Evolutionary conservation across 2,113 vertebrate genomes (phyloP).

Genomic region (Pseudorasbora parva): DNA sequence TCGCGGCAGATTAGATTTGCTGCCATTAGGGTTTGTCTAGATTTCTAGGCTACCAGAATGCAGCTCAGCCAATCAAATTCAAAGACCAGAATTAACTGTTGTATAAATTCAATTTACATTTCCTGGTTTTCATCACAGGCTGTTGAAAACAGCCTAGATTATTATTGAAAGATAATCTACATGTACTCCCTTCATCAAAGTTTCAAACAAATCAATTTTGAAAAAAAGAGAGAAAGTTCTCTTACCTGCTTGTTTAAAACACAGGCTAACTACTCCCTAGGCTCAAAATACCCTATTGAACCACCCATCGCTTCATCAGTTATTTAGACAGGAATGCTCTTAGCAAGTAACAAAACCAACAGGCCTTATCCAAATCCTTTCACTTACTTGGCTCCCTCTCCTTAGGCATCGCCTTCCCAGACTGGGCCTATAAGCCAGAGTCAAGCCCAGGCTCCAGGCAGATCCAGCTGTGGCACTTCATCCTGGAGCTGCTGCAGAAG

Average conservation of each 20-base stretch:
- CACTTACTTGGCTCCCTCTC: conserved; percentile 55
- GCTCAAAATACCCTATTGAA: conserved; percentile 65
- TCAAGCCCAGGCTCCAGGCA: conserved; percentile 85
- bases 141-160: not conserved
- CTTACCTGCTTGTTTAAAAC: not conserved
- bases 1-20: no score
- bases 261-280: not conserved
- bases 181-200: not conserved
- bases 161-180: not conserved
- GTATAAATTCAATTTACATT: not conserved
- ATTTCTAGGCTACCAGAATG: no score
- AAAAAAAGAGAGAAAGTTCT: not conserved
- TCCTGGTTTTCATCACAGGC: not conserved
- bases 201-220: no score
- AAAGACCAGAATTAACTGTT: not conserved
- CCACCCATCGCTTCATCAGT: conserved; percentile 73
- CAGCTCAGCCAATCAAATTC: not conserved
- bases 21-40: no score
- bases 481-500: conserved; percentile 90
- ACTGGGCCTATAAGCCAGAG: conserved; percentile 94
- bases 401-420: conserved; percentile 89
- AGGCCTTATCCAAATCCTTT: conserved; percentile 62
- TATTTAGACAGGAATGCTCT: conserved; percentile 65
- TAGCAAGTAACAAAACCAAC: conserved; percentile 64
- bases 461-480: conserved; percentile 90